Conservation (phyloP, 2,113 vertebrate genomes). For the Pluvianellus socialis region DNA sequence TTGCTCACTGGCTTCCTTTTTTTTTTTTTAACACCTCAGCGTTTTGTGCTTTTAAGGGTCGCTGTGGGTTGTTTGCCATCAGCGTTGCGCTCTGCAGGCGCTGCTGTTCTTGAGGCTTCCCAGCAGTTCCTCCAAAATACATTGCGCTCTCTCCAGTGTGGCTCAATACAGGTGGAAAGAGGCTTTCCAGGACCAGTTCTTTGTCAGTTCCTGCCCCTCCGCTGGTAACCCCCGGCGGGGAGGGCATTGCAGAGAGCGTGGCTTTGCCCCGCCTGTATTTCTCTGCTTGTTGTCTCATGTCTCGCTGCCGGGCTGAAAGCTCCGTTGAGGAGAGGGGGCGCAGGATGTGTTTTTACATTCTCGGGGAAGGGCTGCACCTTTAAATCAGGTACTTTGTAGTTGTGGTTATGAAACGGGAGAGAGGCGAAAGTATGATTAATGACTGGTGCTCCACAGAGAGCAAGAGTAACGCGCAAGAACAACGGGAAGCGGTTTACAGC, state of each 20-base stretch:
- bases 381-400: not conserved
- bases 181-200: not conserved
- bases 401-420: not conserved
- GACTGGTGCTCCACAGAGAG: not conserved
- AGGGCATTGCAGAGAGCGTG: not conserved
- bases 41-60: not conserved
- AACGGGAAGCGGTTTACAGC: not conserved
- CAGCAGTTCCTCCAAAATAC: not conserved
- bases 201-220: not conserved
- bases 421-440: not conserved
- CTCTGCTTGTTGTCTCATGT: not conserved
- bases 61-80: not conserved
- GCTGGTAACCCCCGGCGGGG: not conserved
- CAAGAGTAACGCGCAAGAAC: not conserved
- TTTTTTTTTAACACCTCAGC: no score
- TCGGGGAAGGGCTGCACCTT: not conserved
- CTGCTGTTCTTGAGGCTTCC: not conserved
- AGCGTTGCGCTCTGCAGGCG: accelerated
- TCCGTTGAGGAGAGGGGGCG: not conserved
- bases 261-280: not conserved
- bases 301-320: not conserved
- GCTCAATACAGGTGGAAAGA: not conserved
- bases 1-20: not conserved
- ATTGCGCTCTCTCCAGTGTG: not conserved
- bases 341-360: not conserved